Evolutionary conservation across 1,140 invertebrate genomes (phyloP).

Genomic region (Subanguina moxae): DNA sequence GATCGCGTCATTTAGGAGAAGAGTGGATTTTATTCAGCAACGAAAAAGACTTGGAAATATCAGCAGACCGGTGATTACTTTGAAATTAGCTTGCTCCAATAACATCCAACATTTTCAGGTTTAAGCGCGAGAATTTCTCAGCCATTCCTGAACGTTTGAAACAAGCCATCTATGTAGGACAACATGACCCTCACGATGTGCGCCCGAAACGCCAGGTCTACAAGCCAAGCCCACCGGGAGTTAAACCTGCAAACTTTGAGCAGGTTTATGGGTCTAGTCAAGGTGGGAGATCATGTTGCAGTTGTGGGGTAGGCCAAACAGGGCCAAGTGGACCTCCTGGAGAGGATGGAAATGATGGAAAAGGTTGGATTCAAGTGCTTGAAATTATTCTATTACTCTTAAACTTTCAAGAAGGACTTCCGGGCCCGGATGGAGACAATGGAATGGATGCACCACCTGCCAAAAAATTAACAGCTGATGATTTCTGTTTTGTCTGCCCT

Average conservation of each 20-base stretch:
- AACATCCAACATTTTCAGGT: not conserved
- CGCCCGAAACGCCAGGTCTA: constrained; percentile 5
- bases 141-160: constrained; percentile 12
- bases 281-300: constrained; percentile 22
- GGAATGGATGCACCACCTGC: constrained; percentile 11
- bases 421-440: constrained; percentile 13
- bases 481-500: constrained; percentile 36
- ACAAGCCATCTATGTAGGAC: constrained; percentile 21
- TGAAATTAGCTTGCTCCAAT: not conserved
- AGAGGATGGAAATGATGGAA: constrained; percentile 26
- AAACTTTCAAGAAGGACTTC: constrained; percentile 17
- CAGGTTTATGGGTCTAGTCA: not conserved
- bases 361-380: not conserved
- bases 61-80: not conserved
- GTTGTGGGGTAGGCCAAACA: constrained; percentile 28
- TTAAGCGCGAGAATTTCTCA: constrained; percentile 13
- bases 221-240: not conserved
- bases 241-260: not conserved
- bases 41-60: not conserved
- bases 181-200: not conserved
- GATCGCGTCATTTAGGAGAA: constrained; percentile 1
- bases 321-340: constrained; percentile 31
- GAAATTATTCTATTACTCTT: not conserved
- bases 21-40: not conserved
- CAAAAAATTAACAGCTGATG: not conserved